These are phyloP conservation scores for Aepyceros melampus DNA, from an alignment of 2,113 vertebrate genomes.

Conservation along the genomic window DNA sequence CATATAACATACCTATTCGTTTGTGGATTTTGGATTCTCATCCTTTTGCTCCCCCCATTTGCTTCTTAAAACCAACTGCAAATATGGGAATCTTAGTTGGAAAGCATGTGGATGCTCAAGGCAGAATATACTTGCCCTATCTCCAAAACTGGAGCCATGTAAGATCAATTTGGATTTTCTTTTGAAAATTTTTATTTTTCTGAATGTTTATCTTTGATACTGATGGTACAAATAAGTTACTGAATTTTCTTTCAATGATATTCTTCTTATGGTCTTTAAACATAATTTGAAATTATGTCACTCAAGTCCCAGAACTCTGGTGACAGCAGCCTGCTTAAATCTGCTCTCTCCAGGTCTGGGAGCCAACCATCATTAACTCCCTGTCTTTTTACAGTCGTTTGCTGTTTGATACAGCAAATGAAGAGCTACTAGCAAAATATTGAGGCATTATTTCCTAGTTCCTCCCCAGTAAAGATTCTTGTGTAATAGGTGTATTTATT, in stretches of 20 bases:
- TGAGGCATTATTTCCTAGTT: neutral
- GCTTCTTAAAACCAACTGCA: slow-evolving; percentile 90
- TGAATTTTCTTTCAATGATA: neutral
- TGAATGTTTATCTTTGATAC: slow-evolving; percentile 4
- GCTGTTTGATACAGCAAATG: neutral
- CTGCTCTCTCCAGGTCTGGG: neutral
- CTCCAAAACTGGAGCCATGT: slow-evolving; percentile 96
- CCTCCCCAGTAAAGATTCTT: neutral
- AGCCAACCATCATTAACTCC: neutral
- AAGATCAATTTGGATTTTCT: slow-evolving; percentile 69
- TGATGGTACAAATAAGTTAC: neutral
- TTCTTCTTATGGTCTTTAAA: slow-evolving; percentile 16
- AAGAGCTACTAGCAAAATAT: neutral
- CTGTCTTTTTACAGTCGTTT: neutral
- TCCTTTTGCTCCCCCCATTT: slow-evolving; percentile 95
- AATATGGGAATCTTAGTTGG: slow-evolving; percentile 93
- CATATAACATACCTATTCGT: slow-evolving; percentile 92
- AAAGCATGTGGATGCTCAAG: slow-evolving; percentile 90
- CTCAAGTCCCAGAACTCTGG: neutral
- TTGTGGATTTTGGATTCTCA: slow-evolving; percentile 97
- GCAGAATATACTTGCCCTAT: slow-evolving; percentile 91
- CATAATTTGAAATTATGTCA: slow-evolving; percentile 29
- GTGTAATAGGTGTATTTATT: neutral
- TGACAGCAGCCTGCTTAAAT: neutral
- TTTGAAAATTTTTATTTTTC: neutral